A percentile compares a stretch with the other conserved stretches of the same genome.
Evolutionary conservation across 2,797 vertebrate genomes (phyloP).

Genomic region (Tokudaia muenninki): DNA sequence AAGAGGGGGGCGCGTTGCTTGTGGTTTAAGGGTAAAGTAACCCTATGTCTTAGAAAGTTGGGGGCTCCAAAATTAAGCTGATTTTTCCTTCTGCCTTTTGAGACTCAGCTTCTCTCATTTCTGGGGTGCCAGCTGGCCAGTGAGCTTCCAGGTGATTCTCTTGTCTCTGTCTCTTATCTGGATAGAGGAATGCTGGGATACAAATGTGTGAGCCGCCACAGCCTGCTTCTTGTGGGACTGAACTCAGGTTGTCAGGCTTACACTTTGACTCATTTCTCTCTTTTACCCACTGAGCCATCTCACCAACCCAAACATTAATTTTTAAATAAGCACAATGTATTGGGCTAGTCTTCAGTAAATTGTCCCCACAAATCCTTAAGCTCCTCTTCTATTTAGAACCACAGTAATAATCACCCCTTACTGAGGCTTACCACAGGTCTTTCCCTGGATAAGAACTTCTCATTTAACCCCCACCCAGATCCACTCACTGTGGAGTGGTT

Average conservation of each 20-base stretch:
- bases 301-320: neutral
- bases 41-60: neutral
- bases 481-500: neutral
- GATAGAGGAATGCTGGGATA: neutral
- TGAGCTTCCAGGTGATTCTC: neutral
- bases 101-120: neutral
- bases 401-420: neutral
- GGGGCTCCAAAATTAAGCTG: neutral
- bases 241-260: neutral
- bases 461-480: neutral
- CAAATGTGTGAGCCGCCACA: neutral
- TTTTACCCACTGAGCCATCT: neutral
- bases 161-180: neutral
- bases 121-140: neutral
- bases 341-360: neutral
- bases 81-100: neutral
- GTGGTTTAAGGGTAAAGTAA: slow-evolving; percentile 11
- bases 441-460: neutral
- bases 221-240: neutral
- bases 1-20: neutral
- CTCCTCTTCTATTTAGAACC: neutral
- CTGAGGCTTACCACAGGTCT: neutral
- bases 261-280: neutral
- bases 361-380: neutral
- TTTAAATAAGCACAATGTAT: neutral